Base-by-base conservation (phyloP, 53 echinoderm and acorn worm species). In the Patiria pectinifera region DNA sequence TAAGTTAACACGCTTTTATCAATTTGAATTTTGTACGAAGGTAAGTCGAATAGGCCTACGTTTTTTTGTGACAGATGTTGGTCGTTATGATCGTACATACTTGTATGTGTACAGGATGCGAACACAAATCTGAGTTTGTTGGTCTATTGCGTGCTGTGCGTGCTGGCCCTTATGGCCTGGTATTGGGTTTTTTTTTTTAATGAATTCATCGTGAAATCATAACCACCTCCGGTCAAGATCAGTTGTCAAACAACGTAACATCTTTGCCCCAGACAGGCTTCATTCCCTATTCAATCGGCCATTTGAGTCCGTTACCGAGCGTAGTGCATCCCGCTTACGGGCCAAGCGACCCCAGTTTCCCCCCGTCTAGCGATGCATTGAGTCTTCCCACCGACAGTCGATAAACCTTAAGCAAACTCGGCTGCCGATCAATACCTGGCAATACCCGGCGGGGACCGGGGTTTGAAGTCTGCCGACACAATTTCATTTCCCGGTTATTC, bases 401-500 rank as follows among this genome's bases (percentile, higher is more conserved):
- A 87, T 87, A 87, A 87, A 87, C 85, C 85, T 70, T 69, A 75
- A 76, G 87, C 87, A 74, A 79, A 87, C 87, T 87, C 53, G 58
- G 76, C 76, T 19, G 43, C 87, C 87, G 35, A 75, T 87, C 87
- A 53, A 87, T 87, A 48, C 87, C 87, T 25, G 25, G 87, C 60
- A 21, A 82, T 82, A 59, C 82, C 82, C 60, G 82, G 43, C 74
- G 58, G 87, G 18, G 60, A 6, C 23, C 22, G 0, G 74, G 76
- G 75, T 87, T 87, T 87, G 87, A 87, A 87, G 87, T 87, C 21
- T 59, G 76, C 87, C 87, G 87, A 87, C 87, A 87, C 87, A 74
- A 87, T 87, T 87, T 87, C 87, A 87, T 87, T 87, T 87, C 76
- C 87, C 59, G 49, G 75, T 76, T 48, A 58, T 87, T 76, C 76